Evolutionary conservation across 2,888 invertebrate species (phyloP), one percentile per base, ranked within the genome.

Genomic region (Watsonalla cultraria): DNA sequence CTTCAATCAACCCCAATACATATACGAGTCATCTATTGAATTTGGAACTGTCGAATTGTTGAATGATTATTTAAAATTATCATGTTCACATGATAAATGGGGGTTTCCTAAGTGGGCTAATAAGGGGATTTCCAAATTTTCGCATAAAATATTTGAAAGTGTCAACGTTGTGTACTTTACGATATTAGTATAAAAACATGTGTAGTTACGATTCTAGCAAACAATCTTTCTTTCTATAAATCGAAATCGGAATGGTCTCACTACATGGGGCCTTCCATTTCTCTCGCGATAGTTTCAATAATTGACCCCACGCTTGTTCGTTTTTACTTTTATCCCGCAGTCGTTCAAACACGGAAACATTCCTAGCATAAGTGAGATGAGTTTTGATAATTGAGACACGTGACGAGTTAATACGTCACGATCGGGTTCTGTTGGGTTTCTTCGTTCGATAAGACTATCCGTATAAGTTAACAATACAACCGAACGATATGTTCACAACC

Each of bases 191-290:
- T 5, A 11, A 11, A 11, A 42, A 37, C 7, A 37, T 11, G 11
- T 42, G 42, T 42, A 11, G 5, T 42, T 11, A 11, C 42, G 72
- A 75, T 75, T 68, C 75, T 76, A 86, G 82, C 79, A 78, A 82
- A 81, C 84, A 84, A 82, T 84, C 75, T 90, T 85, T 89, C 90
- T 90, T 90, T 90, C 90, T 90, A 89, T 83, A 86, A 86, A 88
- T 87, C 86, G 88, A 90, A 89, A 90, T 87, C 89, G 88, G 89
- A 89, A 89, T 88, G 84, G 82, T 83, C 80, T 85, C 78, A 83
- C 78, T 80, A 79, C 81, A 81, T 81, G 80, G 78, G 74, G 80
- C 86, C 87, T 86, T 86, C 84, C 84, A 85, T 86, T 90, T 87
- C 86, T 85, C 86, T 85, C 81, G 82, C 81, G 74, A 76, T 78